Percentiles rank a stretch among this genome's conserved stretches.
Conservation (phyloP, 2,113 vertebrate genomes). For the Indicator indicator region DNA sequence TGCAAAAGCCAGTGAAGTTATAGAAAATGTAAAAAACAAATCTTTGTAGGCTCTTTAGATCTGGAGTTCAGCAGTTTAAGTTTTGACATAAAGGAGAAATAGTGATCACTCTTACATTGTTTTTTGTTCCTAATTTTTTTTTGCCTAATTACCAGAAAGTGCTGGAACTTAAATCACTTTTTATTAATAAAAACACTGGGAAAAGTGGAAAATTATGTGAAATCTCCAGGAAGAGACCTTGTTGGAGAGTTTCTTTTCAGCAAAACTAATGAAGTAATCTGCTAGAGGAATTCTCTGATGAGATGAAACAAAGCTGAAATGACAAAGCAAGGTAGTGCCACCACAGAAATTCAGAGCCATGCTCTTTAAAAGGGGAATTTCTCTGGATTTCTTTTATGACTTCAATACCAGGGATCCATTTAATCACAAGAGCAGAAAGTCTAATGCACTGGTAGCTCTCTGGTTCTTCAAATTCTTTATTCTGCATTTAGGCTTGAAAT, state of each 20-base stretch:
- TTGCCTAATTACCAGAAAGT: slow-evolving; percentile 1
- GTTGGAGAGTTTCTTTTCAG: not conserved
- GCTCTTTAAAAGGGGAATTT: not conserved
- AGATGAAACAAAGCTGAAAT: slow-evolving; percentile 8
- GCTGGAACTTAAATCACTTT: not conserved
- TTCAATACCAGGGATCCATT: not conserved
- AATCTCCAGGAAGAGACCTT: not conserved
- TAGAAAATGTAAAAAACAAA: not conserved
- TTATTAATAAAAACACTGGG: not conserved
- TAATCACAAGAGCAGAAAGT: not conserved
- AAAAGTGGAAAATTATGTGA: not conserved
- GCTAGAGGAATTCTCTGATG: not conserved
- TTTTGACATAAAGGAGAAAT: not conserved
- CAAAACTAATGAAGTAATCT: not conserved
- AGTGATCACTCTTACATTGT: not conserved
- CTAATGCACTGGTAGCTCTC: not conserved
- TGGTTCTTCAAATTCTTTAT: not conserved
- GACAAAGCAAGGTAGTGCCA: not conserved
- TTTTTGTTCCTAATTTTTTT: not conserved
- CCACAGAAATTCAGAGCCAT: not conserved
- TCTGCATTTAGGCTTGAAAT: not conserved
- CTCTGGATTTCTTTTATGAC: not conserved
- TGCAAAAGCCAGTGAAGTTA: not conserved
- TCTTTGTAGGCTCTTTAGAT: not conserved
- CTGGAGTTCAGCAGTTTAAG: not conserved